Evolutionary conservation across 2,888 invertebrate genomes (phyloP).

Genomic region (Philaethria dido): DNA sequence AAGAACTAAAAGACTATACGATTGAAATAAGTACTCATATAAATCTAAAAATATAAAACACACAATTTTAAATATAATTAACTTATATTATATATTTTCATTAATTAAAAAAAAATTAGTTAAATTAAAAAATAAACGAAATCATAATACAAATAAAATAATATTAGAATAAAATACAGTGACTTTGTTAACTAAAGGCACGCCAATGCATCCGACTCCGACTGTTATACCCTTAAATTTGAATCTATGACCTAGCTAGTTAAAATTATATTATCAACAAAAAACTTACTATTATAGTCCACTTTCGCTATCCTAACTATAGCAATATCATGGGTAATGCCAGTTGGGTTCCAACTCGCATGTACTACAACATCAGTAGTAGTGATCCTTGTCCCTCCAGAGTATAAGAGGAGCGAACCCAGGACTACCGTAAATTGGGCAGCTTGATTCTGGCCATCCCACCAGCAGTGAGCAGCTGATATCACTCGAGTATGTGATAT

Average conservation of each 20-base stretch:
- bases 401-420: constrained; percentile 67
- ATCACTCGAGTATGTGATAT: constrained; percentile 64
- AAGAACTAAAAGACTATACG: too few species aligned
- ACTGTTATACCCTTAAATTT: too few species aligned
- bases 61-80: too few species aligned
- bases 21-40: neutral
- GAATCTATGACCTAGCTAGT: too few species aligned
- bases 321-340: constrained; percentile 64
- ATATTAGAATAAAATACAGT: too few species aligned
- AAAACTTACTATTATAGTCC: constrained; percentile 60
- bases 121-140: too few species aligned
- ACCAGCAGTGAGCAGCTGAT: constrained; percentile 77
- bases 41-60: neutral
- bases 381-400: constrained; percentile 65
- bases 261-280: neutral
- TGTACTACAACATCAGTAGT: constrained; percentile 60
- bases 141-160: too few species aligned
- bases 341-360: constrained; percentile 59
- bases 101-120: too few species aligned
- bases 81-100: too few species aligned
- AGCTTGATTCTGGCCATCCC: constrained; percentile 66
- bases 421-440: constrained; percentile 64
- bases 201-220: too few species aligned
- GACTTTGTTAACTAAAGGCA: too few species aligned
- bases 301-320: constrained; percentile 59